Percentiles rank a stretch among this genome's conserved stretches.
Conservation (phyloP, 1,140 invertebrate genomes). For the Drosophila bipectinata region DNA sequence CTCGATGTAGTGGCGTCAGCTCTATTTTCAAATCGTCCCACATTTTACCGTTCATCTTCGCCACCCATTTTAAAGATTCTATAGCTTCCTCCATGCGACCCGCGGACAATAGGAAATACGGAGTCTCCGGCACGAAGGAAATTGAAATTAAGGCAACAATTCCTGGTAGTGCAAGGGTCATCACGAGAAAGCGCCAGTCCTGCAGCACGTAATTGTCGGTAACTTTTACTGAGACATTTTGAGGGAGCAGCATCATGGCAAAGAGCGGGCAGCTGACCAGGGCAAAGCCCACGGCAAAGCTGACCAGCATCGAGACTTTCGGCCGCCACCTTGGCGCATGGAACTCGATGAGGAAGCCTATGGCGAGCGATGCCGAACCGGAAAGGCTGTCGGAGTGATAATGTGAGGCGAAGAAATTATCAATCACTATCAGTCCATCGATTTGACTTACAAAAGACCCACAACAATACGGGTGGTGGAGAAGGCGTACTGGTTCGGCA, state of each 20-base stretch:
- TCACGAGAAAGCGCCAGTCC: slow-evolving; percentile 19
- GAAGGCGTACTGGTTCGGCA: slow-evolving; percentile 26
- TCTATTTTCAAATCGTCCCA: slow-evolving; percentile 19
- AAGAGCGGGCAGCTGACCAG: slow-evolving; percentile 3
- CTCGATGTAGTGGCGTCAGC: neutral
- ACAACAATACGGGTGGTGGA: neutral
- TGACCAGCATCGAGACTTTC: neutral
- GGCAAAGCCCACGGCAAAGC: neutral
- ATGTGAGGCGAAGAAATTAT: neutral
- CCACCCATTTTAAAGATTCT: slow-evolving; percentile 6
- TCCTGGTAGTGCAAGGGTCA: slow-evolving; percentile 8
- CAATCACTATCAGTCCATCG: neutral
- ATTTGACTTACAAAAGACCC: slow-evolving; percentile 23
- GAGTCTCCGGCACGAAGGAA: slow-evolving; percentile 24
- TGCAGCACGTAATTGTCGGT: neutral
- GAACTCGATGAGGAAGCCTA: slow-evolving; percentile 24
- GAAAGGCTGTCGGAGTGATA: neutral
- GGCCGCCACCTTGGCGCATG: slow-evolving; percentile 3
- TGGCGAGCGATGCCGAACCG: slow-evolving; percentile 4
- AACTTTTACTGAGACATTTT: neutral
- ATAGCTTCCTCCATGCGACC: slow-evolving; percentile 4
- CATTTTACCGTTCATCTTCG: slow-evolving; percentile 14
- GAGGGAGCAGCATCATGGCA: neutral
- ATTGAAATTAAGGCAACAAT: neutral
- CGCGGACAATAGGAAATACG: slow-evolving; percentile 12